Base-by-base conservation (phyloP, 2,888 invertebrate species). In the Pimpla rufipes region DNA sequence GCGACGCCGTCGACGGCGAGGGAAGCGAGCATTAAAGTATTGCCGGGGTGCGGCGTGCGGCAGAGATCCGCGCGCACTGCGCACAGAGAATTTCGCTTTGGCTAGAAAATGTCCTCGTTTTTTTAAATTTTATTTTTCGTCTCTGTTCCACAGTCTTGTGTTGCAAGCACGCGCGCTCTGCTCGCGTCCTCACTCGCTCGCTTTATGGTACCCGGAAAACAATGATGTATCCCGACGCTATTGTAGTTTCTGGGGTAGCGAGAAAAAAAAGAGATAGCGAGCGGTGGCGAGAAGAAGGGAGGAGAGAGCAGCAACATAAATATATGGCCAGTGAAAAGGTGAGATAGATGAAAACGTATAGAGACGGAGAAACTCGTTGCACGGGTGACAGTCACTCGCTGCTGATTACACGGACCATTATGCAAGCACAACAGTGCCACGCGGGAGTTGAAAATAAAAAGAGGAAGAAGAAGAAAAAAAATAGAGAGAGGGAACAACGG, bases 321-420 rank as follows among this genome's bases (percentile, higher is more conserved):
- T 35, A 40, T 70, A 52, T 70, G 71, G 40, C 50, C 4, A 18
- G 71, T 64, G 57, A 75, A 74, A 75, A 80, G 80, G 62, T 75
- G 80, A 80, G 68, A 73, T 52, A 40, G 52, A 70, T 81, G 78
- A 66, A 50, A 70, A 77, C 71, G 59, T 66, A 77, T 81, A 81
- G 84, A 67, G 70, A 84, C 78, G 84, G 83, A 67, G 78, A 82
- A 80, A 70, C 77, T 75, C 74, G 47, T 75, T 66, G 74, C 55
- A 81, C 81, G 88, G 87, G 88, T 89, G 88, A 90, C 89, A 90
- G 91, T 92, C 91, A 92, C 92, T 93, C 92, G 91, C 90, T 90
- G 90, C 91, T 93, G 93, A 93, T 93, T 93, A 93, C 92, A 93
- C 91, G 92, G 90, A 85, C 92, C 92, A 92, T 93, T 92, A 91